A percentile compares a stretch with the other conserved stretches of the same genome.
These are phyloP conservation scores for Peucedramus taeniatus DNA, from an alignment of 2,113 vertebrate species.

Conservation along the genomic window DNA sequence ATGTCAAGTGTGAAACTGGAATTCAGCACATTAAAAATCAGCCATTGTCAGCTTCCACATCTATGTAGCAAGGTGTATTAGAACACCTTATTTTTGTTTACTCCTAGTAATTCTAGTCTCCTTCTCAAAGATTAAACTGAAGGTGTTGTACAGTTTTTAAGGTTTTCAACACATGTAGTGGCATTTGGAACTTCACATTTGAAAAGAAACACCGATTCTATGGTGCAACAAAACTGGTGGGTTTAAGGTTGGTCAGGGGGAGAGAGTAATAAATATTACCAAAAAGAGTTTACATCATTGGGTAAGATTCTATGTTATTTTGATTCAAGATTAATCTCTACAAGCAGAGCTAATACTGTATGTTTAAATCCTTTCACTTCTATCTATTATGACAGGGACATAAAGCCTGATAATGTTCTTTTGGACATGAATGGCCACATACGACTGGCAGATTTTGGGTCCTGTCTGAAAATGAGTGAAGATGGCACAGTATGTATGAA, in stretches of 20 bases:
- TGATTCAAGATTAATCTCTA: not conserved
- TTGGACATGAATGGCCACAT: constrained; percentile 95
- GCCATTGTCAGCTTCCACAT: not conserved
- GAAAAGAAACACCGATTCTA: not conserved
- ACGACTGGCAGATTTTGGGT: constrained; percentile 95
- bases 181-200: not conserved
- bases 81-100: not conserved
- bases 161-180: not conserved
- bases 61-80: not conserved
- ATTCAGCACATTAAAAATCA: not conserved
- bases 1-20: not conserved
- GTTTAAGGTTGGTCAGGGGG: not conserved
- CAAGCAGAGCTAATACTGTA: not conserved
- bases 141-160: not conserved
- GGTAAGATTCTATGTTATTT: not conserved
- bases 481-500: constrained; percentile 90
- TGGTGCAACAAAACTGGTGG: not conserved
- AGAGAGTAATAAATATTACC: not conserved
- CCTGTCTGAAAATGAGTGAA: constrained; percentile 93
- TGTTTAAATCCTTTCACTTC: not conserved
- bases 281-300: not conserved
- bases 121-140: not conserved
- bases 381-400: constrained; percentile 78
- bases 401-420: constrained; percentile 96
- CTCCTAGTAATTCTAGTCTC: not conserved